These are phyloP conservation scores for Porphyrio hochstetteri DNA, from an alignment of 2,113 vertebrate species.

Conservation along the genomic window DNA sequence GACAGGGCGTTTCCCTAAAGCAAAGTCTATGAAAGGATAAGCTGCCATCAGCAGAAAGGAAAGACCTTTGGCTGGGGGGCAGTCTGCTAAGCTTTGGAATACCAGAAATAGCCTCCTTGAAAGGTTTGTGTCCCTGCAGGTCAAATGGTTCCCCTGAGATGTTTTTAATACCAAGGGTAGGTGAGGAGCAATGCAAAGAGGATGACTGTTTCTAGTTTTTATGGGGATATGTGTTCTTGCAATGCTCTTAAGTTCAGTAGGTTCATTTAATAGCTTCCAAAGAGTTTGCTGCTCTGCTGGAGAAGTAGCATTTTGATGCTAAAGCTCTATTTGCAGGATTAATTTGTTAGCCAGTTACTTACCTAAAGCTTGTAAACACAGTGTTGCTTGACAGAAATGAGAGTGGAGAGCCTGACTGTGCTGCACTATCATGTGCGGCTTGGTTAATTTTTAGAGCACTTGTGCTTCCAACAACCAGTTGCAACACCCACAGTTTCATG, in stretches of 20 bases:
- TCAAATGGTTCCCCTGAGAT: accelerated
- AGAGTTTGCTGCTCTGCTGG: neutral
- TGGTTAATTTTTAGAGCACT: neutral
- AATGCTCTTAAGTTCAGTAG: neutral
- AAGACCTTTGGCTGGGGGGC: neutral
- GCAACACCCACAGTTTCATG: neutral
- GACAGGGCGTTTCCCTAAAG: neutral
- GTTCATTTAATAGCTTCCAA: neutral
- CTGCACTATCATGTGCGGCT: neutral
- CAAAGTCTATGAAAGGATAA: neutral
- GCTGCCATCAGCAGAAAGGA: neutral
- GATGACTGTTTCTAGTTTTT: neutral
- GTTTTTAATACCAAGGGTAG: neutral
- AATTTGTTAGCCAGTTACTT: neutral
- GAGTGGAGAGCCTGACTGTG: neutral
- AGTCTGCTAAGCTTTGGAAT: neutral
- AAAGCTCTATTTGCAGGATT: neutral
- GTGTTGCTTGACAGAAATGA: neutral
- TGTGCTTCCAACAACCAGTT: neutral
- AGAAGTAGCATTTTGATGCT: neutral
- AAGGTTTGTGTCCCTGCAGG: neutral
- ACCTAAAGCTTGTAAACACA: neutral
- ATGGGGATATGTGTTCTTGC: neutral
- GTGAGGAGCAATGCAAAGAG: neutral
- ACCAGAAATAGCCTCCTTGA: too few relatives aligned